phyloP scores from a whole-genome alignment of 2,888 invertebrate genomes.

The Sussaba pulchella region DNA sequence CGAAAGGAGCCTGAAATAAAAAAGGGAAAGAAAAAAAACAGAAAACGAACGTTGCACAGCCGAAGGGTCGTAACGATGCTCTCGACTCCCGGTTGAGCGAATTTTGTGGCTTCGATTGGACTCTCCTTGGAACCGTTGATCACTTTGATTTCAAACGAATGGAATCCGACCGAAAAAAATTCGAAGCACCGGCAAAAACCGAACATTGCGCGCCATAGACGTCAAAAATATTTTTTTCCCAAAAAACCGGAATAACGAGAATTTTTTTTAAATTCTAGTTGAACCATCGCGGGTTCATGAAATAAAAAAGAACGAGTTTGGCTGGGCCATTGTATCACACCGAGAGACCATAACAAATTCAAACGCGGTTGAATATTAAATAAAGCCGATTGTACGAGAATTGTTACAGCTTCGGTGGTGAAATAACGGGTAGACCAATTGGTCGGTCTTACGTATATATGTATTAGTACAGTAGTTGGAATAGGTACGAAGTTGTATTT shows the following conservation, averaged over 20 bases:
- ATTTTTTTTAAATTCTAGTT: no score
- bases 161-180: not conserved
- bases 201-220: no score
- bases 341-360: not conserved
- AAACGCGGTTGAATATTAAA: not conserved
- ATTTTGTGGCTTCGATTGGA: constrained; percentile 20
- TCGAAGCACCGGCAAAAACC: not conserved
- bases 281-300: no score
- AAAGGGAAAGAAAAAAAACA: not conserved
- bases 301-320: no score
- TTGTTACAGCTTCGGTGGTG: not conserved
- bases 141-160: not conserved
- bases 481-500: constrained; percentile 18
- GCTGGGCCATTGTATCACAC: not conserved
- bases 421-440: not conserved
- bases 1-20: constrained; percentile 11
- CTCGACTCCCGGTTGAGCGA: not conserved
- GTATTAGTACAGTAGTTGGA: constrained; percentile 1
- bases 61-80: constrained; percentile 8
- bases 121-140: not conserved
- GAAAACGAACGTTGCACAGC: not conserved
- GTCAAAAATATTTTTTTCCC: no score
- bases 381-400: not conserved
- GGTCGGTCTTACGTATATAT: not conserved
- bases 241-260: no score